phyloP scores from a whole-genome alignment of 2,113 vertebrate genomes.

The Nipponia nippon region DNA sequence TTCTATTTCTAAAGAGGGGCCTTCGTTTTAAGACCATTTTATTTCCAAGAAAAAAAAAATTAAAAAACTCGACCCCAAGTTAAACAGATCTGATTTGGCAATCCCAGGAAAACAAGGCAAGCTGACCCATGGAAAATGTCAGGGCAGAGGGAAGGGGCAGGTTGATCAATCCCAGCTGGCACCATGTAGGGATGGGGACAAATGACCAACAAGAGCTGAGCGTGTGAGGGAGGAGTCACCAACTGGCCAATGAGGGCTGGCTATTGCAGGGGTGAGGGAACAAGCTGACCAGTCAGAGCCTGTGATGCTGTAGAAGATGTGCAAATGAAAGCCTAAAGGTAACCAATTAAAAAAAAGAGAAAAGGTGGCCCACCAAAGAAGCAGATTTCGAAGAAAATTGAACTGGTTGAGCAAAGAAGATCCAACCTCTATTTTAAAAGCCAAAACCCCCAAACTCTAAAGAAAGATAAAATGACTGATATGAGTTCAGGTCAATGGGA shows the following conservation, averaged over 20 bases:
- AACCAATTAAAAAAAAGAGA: background rate
- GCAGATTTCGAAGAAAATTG: background rate
- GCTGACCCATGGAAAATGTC: slow-evolving; percentile 17
- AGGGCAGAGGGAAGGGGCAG: background rate
- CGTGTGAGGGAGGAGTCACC: background rate
- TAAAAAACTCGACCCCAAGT: background rate
- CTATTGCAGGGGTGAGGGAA: background rate
- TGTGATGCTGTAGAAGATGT: background rate
- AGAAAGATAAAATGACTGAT: background rate
- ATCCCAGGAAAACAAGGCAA: background rate
- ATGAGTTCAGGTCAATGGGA: background rate
- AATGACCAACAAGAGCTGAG: background rate
- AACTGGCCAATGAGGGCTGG: background rate
- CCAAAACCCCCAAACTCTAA: background rate
- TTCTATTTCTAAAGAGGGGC: background rate
- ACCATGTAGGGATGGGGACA: background rate
- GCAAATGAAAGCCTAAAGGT: background rate
- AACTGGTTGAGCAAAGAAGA: background rate
- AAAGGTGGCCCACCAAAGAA: background rate
- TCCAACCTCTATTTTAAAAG: background rate
- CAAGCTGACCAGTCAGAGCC: background rate
- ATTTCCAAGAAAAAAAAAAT: background rate
- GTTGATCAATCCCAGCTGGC: background rate
- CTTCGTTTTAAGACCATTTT: background rate
- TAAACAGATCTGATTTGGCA: slow-evolving; percentile 28